phyloP scores from a whole-genome alignment of 1,140 invertebrate species.

The Drosophila nigromelanica region DNA sequence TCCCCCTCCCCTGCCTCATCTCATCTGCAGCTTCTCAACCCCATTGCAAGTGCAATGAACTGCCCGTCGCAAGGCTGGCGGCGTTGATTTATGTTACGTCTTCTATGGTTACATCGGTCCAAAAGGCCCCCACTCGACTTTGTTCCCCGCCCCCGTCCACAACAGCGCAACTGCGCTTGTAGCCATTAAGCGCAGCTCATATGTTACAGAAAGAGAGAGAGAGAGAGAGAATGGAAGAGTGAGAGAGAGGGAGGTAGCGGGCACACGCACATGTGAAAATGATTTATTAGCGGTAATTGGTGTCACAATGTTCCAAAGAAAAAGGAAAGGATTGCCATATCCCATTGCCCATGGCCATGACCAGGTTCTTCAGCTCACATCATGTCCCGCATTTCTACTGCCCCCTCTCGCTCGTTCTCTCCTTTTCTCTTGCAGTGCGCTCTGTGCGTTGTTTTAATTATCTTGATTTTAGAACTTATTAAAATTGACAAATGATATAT shows the following conservation, averaged over 20 bases:
- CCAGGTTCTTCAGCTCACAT: slow-evolving; percentile 8
- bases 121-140: not conserved
- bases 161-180: slow-evolving; percentile 40
- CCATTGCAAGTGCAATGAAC: slow-evolving; percentile 73
- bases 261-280: slow-evolving; percentile 73
- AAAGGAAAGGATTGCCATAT: slow-evolving; percentile 71
- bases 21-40: slow-evolving; percentile 36
- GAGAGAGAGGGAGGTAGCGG: slow-evolving; percentile 11
- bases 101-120: slow-evolving; percentile 75
- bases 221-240: slow-evolving; percentile 7
- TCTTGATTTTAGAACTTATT: slow-evolving; percentile 81
- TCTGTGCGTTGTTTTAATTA: slow-evolving; percentile 71
- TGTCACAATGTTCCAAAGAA: slow-evolving; percentile 79
- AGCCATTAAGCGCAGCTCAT: slow-evolving; percentile 76
- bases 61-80: slow-evolving; percentile 67
- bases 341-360: slow-evolving; percentile 17
- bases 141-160: not conserved
- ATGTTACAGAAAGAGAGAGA: slow-evolving; percentile 48
- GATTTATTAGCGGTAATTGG: slow-evolving; percentile 82
- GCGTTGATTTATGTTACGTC: slow-evolving; percentile 81
- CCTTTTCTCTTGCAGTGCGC: not conserved
- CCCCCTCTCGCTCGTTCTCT: not conserved
- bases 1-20: not conserved
- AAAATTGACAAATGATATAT: slow-evolving; percentile 81
- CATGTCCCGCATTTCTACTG: slow-evolving; percentile 43